Base-by-base conservation (phyloP, 2,113 vertebrate species). In the Proteles cristata region DNA sequence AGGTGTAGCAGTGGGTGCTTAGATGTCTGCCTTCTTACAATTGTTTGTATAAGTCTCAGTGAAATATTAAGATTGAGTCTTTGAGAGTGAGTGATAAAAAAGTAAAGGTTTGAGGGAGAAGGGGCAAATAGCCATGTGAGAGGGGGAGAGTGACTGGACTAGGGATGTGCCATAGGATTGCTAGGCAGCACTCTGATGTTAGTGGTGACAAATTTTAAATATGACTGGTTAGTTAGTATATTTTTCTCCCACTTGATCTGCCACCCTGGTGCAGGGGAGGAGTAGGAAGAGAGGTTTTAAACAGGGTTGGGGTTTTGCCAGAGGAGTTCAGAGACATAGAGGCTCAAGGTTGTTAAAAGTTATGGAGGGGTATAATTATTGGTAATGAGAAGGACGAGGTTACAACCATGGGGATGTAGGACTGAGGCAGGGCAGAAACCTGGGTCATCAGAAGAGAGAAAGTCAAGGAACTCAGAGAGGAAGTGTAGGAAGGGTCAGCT, bases 161-260 rank as follows among this genome's bases (percentile, higher is more conserved):
- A 35, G 71, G 71, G 63, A 86, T 58, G 71, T 79, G 61, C 35
- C 61, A 1, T 39, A 31, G 25, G 53, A 65, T 65, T 81, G 28
- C 43, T 14, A 65, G 43, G n/a, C 33, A 82, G 53, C 26, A 33
- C 19, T 86, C 11, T 76, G 66, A 58, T 28, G 12, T 66, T 76
- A 58, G 58, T 25, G 9, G 6, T 88, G 35, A 31, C 63, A 81
- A 84, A 69, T 89, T 69, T 89, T 83, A 77, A 93, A 58, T 76
- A 50, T n/a, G 63, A 10, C 85, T 0, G 0, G 35, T 87, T 35
- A 83, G 10, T 93, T 58, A 1, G 11, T 76, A 25, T 76, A 31
- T 65, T 83, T 96, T 96, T 88, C 68, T 83, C 39, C 7, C 55
- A 25, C 33, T 92, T 88, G 39, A 48, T 77, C 90, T 93, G 86